A percentile compares a stretch with the other conserved stretches of the same genome.
Conservation (phyloP, 1,140 invertebrate species). For the Oryzaephilus surinamensis region DNA sequence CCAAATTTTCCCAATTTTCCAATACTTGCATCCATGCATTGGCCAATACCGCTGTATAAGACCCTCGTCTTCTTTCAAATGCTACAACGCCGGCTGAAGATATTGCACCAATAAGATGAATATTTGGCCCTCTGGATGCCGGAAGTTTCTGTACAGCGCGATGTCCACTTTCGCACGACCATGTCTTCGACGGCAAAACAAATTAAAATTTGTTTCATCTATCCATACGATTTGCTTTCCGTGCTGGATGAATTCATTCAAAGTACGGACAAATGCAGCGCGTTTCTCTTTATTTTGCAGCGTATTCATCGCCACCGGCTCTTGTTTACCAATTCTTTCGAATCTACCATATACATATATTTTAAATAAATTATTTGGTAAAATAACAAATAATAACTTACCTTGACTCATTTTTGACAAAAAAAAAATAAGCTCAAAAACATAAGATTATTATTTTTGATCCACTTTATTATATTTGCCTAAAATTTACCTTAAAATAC, state of each 20-base stretch:
- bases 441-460: too few relatives aligned
- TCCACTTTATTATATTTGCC: too few relatives aligned
- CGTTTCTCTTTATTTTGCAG: constrained; percentile 6
- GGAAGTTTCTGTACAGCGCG: constrained; percentile 7
- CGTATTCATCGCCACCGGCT: constrained; percentile 2
- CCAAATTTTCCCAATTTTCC: constrained; percentile 2
- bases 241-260: constrained; percentile 2
- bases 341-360: too few relatives aligned
- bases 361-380: too few relatives aligned
- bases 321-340: too few relatives aligned
- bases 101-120: constrained; percentile 7
- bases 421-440: too few relatives aligned
- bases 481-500: too few relatives aligned
- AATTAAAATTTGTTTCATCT: too few relatives aligned
- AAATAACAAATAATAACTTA: too few relatives aligned
- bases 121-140: constrained; percentile 5
- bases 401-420: too few relatives aligned
- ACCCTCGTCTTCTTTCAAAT: constrained; percentile 1
- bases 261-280: constrained; percentile 1
- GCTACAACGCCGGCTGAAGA: neutral
- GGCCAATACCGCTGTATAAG: neutral
- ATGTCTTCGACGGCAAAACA: constrained; percentile 3
- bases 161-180: constrained; percentile 1
- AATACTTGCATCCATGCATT: constrained; percentile 4
- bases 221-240: constrained; percentile 7